Conservation (phyloP, 2,888 invertebrate genomes). For the Norana najaformis region DNA sequence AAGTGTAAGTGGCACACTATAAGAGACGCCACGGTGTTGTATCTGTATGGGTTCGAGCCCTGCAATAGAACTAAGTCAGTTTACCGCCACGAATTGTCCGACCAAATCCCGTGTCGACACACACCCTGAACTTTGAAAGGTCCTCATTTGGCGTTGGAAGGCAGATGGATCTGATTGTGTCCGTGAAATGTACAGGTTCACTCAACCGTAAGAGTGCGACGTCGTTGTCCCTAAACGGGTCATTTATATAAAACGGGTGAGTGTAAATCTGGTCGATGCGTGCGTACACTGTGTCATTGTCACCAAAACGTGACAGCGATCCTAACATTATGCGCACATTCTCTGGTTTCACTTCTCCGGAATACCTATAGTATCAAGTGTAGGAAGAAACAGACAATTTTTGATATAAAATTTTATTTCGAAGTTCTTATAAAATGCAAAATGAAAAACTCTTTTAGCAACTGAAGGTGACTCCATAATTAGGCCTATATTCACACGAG, state of each 20-base stretch:
- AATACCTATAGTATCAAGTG: not conserved
- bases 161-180: conserved; percentile 26
- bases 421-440: not conserved
- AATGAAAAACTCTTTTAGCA: not conserved
- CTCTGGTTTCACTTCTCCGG: not conserved
- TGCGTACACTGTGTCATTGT: not conserved
- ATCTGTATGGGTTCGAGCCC: no score
- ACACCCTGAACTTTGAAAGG: conserved; percentile 20
- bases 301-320: not conserved
- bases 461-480: not conserved
- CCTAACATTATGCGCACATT: not conserved
- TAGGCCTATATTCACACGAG: not conserved
- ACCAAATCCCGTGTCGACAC: conserved; percentile 32
- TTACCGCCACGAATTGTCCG: not conserved
- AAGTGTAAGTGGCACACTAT: no score
- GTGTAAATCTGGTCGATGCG: not conserved
- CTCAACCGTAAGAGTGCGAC: conserved; percentile 27
- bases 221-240: conserved; percentile 8
- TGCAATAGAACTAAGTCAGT: no score
- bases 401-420: not conserved
- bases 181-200: not conserved
- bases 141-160: not conserved
- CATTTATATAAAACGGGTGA: not conserved
- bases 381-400: not conserved
- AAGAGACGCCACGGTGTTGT: no score